These are phyloP conservation scores for Elanus axillaris DNA, from an alignment of 2,113 vertebrate genomes.

Conservation along the genomic window DNA sequence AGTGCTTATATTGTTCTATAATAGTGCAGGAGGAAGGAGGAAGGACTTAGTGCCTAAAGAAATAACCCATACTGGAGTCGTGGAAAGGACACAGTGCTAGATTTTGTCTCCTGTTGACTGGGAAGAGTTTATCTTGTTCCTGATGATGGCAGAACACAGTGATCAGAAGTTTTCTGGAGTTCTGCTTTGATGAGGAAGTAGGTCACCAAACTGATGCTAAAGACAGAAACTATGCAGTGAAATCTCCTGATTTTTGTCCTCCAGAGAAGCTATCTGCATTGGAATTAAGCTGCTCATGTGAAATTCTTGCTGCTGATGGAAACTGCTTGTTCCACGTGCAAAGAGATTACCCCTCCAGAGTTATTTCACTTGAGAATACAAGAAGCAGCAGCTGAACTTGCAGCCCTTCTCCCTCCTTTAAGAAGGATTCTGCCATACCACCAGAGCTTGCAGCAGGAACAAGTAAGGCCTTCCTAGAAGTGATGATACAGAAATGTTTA, in stretches of 20 bases:
- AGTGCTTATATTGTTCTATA: not conserved
- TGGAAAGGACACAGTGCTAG: fast-evolving
- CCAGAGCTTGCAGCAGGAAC: not conserved
- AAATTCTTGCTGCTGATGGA: not conserved
- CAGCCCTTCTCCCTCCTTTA: not conserved
- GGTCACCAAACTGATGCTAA: not conserved
- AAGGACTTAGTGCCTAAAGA: not conserved
- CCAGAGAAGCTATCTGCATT: not conserved
- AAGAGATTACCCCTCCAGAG: not conserved
- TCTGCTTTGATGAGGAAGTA: not conserved
- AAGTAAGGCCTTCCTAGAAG: not conserved
- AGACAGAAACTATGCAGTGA: not conserved
- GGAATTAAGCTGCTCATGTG: not conserved
- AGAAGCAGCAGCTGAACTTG: not conserved
- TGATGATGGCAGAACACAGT: not conserved
- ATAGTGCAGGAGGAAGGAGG: not conserved
- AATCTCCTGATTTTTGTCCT: not conserved
- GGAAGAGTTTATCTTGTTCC: not conserved
- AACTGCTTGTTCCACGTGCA: not conserved
- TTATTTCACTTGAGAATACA: not conserved
- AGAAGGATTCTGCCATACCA: not conserved
- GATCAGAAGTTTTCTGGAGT: not conserved
- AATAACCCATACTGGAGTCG: not conserved
- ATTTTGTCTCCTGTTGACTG: not conserved
- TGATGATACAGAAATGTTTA: not conserved